Percentiles rank a stretch among this genome's conserved stretches.
Evolutionary conservation across 2,888 invertebrate species (phyloP).

Genomic region (Eurytoma californica): DNA sequence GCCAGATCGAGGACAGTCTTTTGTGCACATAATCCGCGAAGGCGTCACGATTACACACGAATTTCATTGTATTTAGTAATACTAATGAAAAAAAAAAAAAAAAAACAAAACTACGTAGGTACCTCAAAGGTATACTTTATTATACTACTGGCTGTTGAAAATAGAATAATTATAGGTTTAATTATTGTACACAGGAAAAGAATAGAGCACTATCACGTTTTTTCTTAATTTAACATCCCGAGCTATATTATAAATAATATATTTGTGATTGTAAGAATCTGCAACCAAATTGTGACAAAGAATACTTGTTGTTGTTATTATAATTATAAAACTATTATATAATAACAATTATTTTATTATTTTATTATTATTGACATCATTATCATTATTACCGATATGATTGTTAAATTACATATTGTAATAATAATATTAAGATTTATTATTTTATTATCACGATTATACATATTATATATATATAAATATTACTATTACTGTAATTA

Average conservation of each 20-base stretch:
- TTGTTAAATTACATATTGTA: slow-evolving; percentile 70
- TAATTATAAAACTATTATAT: slow-evolving; percentile 72
- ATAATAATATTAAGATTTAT: slow-evolving; percentile 63
- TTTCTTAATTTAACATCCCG: slow-evolving; percentile 73
- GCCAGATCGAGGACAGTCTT: slow-evolving; percentile 48
- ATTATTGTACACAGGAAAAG: slow-evolving; percentile 72
- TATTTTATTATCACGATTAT: slow-evolving; percentile 58
- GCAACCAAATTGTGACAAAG: slow-evolving; percentile 75
- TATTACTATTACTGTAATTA: slow-evolving; percentile 52
- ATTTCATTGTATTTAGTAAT: slow-evolving; percentile 71
- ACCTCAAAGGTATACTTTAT: slow-evolving; percentile 75
- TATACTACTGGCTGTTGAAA: slow-evolving; percentile 75
- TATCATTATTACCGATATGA: slow-evolving; percentile 67
- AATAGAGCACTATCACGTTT: slow-evolving; percentile 72
- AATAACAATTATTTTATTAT: slow-evolving; percentile 63
- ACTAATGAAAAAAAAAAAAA: slow-evolving; percentile 61
- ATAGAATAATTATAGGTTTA: slow-evolving; percentile 75
- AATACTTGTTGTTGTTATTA: slow-evolving; percentile 75
- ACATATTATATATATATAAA: slow-evolving; percentile 60
- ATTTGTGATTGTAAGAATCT: slow-evolving; percentile 75
- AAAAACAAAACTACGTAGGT: slow-evolving; percentile 72
- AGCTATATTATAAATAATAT: slow-evolving; percentile 73
- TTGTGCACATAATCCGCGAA: slow-evolving; percentile 46
- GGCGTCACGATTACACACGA: slow-evolving; percentile 60
- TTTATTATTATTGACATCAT: slow-evolving; percentile 66